Percentiles rank a stretch among this genome's conserved stretches.
Conservation (phyloP, 1,140 invertebrate genomes). For the Heliconius hermathena region DNA sequence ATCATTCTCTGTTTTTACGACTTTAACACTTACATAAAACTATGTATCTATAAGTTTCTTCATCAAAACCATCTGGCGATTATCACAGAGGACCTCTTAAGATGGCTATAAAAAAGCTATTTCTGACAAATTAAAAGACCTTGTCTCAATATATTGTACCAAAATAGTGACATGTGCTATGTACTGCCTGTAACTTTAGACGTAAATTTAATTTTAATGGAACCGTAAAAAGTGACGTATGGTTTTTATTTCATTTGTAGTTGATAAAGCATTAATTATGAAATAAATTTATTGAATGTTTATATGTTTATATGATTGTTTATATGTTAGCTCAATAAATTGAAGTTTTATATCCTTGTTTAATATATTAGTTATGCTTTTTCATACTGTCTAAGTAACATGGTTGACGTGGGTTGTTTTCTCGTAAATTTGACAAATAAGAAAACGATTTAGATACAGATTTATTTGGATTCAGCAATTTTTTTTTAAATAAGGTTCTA, state of each 20-base stretch:
- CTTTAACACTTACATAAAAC: constrained; percentile 33
- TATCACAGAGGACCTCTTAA: constrained; percentile 35
- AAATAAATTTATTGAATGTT: neutral
- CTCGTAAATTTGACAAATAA: too few species aligned
- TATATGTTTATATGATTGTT: too few species aligned
- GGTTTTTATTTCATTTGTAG: neutral
- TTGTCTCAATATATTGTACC: constrained; percentile 7
- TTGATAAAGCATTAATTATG: neutral
- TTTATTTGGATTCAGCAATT: too few species aligned
- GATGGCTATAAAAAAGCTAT: constrained; percentile 29
- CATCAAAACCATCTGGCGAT: constrained; percentile 30
- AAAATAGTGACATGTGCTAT: neutral
- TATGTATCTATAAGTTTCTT: constrained; percentile 26
- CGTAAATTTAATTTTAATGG: neutral
- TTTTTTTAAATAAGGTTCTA: too few species aligned
- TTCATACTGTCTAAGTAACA: too few species aligned
- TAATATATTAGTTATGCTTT: too few species aligned
- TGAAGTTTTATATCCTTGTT: neutral
- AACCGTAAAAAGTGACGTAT: neutral
- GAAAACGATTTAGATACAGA: too few species aligned
- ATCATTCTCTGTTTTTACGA: constrained; percentile 31
- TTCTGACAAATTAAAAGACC: constrained; percentile 28
- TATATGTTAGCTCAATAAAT: neutral
- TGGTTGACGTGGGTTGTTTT: too few species aligned
- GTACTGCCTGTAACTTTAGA: neutral